A percentile compares a stretch with the other conserved stretches of the same genome.
Conservation (phyloP, 2,888 invertebrate genomes). For the Orchestes rusci region DNA sequence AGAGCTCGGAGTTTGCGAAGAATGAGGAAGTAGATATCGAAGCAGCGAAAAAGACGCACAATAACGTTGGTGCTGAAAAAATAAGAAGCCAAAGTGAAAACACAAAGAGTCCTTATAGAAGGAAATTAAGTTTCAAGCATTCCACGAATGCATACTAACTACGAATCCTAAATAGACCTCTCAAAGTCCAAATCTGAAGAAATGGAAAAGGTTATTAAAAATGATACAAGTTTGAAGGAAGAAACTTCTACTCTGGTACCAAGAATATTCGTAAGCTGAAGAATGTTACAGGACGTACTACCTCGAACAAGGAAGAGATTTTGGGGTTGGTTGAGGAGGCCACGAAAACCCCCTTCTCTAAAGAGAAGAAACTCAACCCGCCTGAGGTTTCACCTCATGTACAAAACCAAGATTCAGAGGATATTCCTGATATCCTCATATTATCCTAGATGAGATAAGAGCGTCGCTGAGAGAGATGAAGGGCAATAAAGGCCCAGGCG, state of each 20-base stretch:
- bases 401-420: slow-evolving; percentile 2
- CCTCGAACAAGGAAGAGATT: not conserved
- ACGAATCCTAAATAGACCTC: not conserved
- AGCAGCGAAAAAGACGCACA: not conserved
- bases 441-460: not conserved
- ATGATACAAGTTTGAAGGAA: not conserved
- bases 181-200: not conserved
- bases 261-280: not conserved
- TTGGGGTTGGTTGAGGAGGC: slow-evolving; percentile 1
- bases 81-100: slow-evolving; percentile 1
- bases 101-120: not conserved
- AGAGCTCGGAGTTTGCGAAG: too few relatives aligned
- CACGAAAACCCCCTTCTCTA: too few relatives aligned
- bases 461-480: not conserved
- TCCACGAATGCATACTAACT: not conserved
- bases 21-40: not conserved
- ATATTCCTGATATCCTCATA: not conserved
- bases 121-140: not conserved
- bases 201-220: not conserved
- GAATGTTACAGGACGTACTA: not conserved
- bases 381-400: slow-evolving; percentile 1
- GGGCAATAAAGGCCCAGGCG: too few relatives aligned
- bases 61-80: not conserved
- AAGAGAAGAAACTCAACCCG: not conserved
- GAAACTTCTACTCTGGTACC: not conserved